These are phyloP conservation scores for Emydocephalus ijimae DNA, from an alignment of 2,113 vertebrate species.

Conservation along the genomic window DNA sequence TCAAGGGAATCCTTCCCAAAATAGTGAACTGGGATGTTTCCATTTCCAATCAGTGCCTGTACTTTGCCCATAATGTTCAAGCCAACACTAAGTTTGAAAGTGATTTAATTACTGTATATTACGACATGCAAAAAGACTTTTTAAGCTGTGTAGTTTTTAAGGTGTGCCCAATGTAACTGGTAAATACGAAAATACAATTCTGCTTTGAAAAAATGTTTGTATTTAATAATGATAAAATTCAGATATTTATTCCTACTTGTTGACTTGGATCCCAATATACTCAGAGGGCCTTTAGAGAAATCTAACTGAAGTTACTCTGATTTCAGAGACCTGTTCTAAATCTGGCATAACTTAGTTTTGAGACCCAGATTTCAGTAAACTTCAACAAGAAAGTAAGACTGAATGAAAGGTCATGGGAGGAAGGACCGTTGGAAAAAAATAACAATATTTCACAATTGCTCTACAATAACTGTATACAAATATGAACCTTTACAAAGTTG, in stretches of 20 bases:
- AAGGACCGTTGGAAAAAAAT: conserved; percentile 10
- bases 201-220: conserved; percentile 3
- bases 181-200: background rate
- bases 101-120: background rate
- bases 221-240: conserved; percentile 28
- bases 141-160: conserved; percentile 4
- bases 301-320: background rate
- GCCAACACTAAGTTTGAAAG: background rate
- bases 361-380: background rate
- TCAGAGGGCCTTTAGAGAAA: background rate
- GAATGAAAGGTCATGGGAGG: conserved; percentile 9
- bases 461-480: background rate
- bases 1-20: background rate
- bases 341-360: background rate
- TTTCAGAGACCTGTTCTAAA: background rate
- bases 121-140: background rate
- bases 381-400: conserved; percentile 8
- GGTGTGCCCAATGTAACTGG: background rate
- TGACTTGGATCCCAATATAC: background rate
- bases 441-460: background rate
- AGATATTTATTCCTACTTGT: conserved; percentile 5
- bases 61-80: background rate
- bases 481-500: conserved; percentile 17
- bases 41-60: background rate
- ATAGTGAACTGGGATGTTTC: conserved; percentile 11